phyloP scores from a whole-genome alignment of 1,140 invertebrate genomes.

The Hypothenemus hampei region DNA sequence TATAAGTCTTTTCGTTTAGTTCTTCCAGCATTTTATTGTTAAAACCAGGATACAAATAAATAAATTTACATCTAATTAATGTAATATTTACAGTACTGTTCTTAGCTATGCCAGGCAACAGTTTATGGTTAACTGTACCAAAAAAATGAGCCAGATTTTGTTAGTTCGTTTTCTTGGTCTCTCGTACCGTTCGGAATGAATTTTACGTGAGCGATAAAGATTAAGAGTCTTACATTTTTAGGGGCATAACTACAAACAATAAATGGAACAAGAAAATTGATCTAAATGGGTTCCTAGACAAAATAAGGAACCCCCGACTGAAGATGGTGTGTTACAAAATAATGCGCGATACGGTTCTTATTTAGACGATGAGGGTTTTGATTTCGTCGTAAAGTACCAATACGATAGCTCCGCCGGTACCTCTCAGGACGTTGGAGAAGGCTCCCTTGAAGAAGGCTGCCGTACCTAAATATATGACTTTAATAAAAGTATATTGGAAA shows the following conservation, averaged over 20 bases:
- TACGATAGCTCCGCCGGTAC: slow-evolving; percentile 73
- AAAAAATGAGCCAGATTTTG: neutral
- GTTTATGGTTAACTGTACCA: slow-evolving; percentile 4
- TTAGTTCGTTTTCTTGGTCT: slow-evolving; percentile 12
- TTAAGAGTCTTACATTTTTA: neutral
- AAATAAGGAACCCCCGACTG: slow-evolving; percentile 17
- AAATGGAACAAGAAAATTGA: slow-evolving; percentile 19
- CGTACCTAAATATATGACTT: slow-evolving; percentile 23
- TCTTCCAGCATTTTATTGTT: slow-evolving; percentile 13
- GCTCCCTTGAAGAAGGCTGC: slow-evolving; percentile 77
- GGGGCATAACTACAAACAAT: slow-evolving; percentile 24
- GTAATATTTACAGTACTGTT: slow-evolving; percentile 24
- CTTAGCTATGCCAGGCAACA: slow-evolving; percentile 15
- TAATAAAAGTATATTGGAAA: neutral
- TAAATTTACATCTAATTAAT: slow-evolving; percentile 28
- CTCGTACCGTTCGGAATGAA: slow-evolving; percentile 23
- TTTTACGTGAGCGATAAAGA: no score
- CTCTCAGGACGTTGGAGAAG: slow-evolving; percentile 73
- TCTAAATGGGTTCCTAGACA: slow-evolving; percentile 14
- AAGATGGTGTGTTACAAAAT: slow-evolving; percentile 26
- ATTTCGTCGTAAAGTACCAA: slow-evolving; percentile 76
- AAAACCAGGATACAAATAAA: slow-evolving; percentile 25
- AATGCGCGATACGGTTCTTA: slow-evolving; percentile 18
- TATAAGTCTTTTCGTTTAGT: slow-evolving; percentile 15
- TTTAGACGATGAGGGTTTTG: slow-evolving; percentile 54